These are phyloP conservation scores for Protobothrops flavoviridis DNA, from an alignment of 2,113 vertebrate genomes.

Conservation along the genomic window DNA sequence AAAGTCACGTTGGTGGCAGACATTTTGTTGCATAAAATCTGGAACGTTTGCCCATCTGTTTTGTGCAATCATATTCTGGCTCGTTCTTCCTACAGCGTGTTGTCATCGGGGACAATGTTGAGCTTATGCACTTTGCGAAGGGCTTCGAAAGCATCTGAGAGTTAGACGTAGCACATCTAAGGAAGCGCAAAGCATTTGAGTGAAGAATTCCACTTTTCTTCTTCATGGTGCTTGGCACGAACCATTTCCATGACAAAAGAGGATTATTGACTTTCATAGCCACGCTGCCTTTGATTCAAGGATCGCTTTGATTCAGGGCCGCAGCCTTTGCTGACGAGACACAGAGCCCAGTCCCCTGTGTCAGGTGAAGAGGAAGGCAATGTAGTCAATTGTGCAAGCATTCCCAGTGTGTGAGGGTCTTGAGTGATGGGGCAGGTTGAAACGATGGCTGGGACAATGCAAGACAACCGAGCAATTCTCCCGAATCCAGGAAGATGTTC, in stretches of 20 bases:
- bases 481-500: conserved; percentile 57
- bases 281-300: conserved; percentile 75
- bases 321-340: conserved; percentile 37
- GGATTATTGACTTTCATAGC: conserved; percentile 82
- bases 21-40: not conserved
- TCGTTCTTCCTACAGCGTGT: not conserved
- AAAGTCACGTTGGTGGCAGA: not conserved
- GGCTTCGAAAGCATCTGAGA: conserved; percentile 27
- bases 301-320: conserved; percentile 62
- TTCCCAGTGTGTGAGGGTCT: conserved; percentile 54
- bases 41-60: not conserved
- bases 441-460: conserved; percentile 44
- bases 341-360: conserved; percentile 6
- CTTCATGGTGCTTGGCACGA: conserved; percentile 19
- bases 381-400: conserved; percentile 31
- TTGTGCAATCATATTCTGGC: not conserved
- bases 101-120: not conserved
- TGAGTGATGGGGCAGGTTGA: conserved; percentile 27
- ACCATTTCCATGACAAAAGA: conserved; percentile 75
- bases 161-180: not conserved
- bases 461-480: conserved; percentile 55
- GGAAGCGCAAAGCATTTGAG: not conserved
- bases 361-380: conserved; percentile 56
- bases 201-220: conserved; percentile 28
- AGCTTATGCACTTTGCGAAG: conserved; percentile 32